Conservation (phyloP, 2,113 vertebrate genomes). For the Polypterus bichir region DNA sequence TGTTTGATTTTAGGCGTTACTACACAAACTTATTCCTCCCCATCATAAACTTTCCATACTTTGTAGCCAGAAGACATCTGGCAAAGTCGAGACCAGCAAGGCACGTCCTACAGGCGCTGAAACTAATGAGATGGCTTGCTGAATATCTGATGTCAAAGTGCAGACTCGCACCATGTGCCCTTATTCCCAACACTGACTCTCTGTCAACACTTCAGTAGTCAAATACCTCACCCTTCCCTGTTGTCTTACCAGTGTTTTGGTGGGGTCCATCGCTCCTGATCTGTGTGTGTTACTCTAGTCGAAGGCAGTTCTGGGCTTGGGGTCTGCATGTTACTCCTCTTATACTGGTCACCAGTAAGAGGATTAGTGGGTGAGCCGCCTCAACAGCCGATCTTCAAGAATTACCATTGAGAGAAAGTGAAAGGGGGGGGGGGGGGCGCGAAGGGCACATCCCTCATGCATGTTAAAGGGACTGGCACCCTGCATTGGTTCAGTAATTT, state of each 20-base stretch:
- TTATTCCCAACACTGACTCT: not conserved
- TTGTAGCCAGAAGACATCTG: no score
- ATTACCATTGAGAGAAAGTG: conserved; percentile 6
- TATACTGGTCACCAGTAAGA: conserved; percentile 48
- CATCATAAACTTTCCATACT: no score
- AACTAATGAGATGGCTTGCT: not conserved
- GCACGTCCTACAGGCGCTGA: not conserved
- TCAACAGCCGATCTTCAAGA: conserved; percentile 29
- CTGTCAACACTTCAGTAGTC: not conserved
- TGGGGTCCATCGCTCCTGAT: conserved; percentile 24
- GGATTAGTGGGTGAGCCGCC: conserved; percentile 52
- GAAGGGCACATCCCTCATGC: not conserved
- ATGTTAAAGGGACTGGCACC: not conserved
- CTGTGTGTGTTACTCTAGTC: conserved; percentile 21
- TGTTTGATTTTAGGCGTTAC: no score
- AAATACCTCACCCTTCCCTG: not conserved
- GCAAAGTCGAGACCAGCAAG: not conserved
- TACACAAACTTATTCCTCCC: no score
- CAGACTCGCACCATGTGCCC: not conserved
- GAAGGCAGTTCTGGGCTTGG: conserved; percentile 32
- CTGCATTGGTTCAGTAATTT: not conserved
- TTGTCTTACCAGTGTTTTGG: conserved; percentile 42
- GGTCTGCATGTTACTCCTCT: conserved; percentile 25
- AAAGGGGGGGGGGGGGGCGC: not conserved
- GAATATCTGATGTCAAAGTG: not conserved